phyloP scores from a whole-genome alignment of 1,140 invertebrate genomes.

The Philaenus spumarius region DNA sequence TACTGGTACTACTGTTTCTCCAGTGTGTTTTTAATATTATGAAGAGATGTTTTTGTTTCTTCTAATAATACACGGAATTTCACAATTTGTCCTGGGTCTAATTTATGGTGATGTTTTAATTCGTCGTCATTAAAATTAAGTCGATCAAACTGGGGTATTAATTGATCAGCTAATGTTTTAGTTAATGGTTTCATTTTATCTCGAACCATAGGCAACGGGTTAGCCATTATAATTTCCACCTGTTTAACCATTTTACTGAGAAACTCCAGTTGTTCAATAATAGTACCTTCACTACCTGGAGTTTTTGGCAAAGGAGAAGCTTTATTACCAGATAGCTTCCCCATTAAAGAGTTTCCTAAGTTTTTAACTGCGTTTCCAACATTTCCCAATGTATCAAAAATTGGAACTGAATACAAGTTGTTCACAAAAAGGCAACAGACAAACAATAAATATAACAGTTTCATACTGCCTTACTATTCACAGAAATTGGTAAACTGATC shows the following conservation, averaged over 20 bases:
- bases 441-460: too few relatives aligned
- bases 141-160: constrained; percentile 2
- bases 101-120: background rate
- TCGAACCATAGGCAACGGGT: background rate
- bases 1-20: too few relatives aligned
- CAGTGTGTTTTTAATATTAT: background rate
- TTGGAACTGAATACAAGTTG: background rate
- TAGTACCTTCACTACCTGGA: background rate
- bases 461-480: too few relatives aligned
- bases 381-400: background rate
- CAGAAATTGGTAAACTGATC: too few relatives aligned
- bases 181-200: background rate
- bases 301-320: background rate
- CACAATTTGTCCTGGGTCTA: background rate
- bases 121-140: constrained; percentile 1
- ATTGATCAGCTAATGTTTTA: constrained; percentile 1
- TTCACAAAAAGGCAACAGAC: too few relatives aligned
- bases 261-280: constrained; percentile 1
- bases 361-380: constrained; percentile 1
- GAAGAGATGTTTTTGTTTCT: background rate
- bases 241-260: constrained; percentile 7
- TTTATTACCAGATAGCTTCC: background rate
- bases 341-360: background rate
- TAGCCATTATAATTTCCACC: background rate
- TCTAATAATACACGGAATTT: background rate